phyloP scores from a whole-genome alignment of 2,888 invertebrate species.

The Cheilosia urbana region DNA sequence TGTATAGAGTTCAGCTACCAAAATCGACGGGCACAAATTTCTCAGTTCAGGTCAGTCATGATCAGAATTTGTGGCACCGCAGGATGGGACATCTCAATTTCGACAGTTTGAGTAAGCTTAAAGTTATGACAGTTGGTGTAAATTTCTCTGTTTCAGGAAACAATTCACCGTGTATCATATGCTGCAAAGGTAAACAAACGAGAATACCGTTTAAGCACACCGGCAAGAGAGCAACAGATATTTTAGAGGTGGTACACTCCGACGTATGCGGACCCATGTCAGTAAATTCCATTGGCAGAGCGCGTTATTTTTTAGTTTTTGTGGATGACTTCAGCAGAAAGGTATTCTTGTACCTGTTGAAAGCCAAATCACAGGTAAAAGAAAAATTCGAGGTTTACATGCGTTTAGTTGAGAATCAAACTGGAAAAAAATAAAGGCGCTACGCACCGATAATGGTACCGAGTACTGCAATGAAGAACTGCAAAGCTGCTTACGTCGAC shows the following conservation, averaged over 20 bases:
- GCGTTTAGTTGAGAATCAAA: too few species aligned
- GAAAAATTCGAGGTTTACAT: too few species aligned
- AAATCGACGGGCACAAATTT: slow-evolving; percentile 24
- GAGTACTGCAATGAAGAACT: slow-evolving; percentile 26
- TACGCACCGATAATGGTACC: slow-evolving; percentile 34
- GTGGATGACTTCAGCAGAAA: too few species aligned
- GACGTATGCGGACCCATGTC: slow-evolving; percentile 21
- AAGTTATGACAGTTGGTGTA: neutral
- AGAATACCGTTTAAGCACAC: slow-evolving; percentile 4
- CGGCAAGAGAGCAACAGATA: slow-evolving; percentile 3
- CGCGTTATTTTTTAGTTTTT: slow-evolving; percentile 80
- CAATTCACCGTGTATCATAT: slow-evolving; percentile 5
- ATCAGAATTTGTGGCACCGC: slow-evolving; percentile 40
- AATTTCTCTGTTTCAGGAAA: neutral
- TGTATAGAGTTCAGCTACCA: slow-evolving; percentile 12
- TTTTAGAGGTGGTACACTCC: slow-evolving; percentile 20
- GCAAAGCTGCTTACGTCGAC: neutral
- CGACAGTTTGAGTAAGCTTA: slow-evolving; percentile 20
- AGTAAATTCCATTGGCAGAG: slow-evolving; percentile 73
- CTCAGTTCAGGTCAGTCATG: slow-evolving; percentile 12
- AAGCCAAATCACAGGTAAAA: too few species aligned
- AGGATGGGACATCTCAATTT: slow-evolving; percentile 29
- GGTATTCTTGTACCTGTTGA: too few species aligned
- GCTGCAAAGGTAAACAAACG: slow-evolving; percentile 18
- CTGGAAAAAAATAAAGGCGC: slow-evolving; percentile 26